These are phyloP conservation scores for Oenanthe oenanthe DNA, from an alignment of 2,113 vertebrate genomes.

Conservation along the genomic window DNA sequence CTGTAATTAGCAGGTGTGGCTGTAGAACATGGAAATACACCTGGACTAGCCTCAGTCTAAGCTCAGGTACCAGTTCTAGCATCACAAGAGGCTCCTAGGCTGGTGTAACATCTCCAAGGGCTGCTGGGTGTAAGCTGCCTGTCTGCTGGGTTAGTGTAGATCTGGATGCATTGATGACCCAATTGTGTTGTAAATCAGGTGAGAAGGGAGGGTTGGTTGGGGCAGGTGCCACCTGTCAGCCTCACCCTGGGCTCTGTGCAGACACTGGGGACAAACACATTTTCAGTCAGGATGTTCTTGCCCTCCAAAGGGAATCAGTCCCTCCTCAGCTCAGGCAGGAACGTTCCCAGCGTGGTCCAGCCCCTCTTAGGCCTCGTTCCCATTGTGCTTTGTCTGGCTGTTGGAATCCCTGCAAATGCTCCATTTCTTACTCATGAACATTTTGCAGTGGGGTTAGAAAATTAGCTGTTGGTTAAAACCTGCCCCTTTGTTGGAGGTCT, in stretches of 20 bases:
- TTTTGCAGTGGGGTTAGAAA: rapidly evolving
- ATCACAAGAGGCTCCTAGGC: not conserved
- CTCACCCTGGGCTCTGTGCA: rapidly evolving
- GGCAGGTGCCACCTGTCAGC: not conserved
- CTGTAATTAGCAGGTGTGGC: not conserved
- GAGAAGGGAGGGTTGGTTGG: not conserved
- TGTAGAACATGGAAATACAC: not conserved
- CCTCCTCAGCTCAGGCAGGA: not conserved
- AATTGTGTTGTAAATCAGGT: not conserved
- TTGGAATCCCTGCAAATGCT: not conserved
- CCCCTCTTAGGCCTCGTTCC: not conserved
- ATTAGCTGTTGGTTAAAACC: rapidly evolving
- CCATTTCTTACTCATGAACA: rapidly evolving
- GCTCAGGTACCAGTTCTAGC: not conserved
- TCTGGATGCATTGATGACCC: not conserved
- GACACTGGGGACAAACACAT: rapidly evolving
- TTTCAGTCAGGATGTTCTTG: not conserved
- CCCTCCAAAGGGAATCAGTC: not conserved
- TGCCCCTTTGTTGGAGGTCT: not conserved
- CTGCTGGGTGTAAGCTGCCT: not conserved
- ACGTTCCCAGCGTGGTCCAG: rapidly evolving
- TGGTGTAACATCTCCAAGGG: not conserved
- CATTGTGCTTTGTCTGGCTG: not conserved
- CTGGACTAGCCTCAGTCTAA: not conserved
- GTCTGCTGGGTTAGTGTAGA: not conserved